phyloP scores from a whole-genome alignment of 1,140 invertebrate species.

The Apis florea region DNA sequence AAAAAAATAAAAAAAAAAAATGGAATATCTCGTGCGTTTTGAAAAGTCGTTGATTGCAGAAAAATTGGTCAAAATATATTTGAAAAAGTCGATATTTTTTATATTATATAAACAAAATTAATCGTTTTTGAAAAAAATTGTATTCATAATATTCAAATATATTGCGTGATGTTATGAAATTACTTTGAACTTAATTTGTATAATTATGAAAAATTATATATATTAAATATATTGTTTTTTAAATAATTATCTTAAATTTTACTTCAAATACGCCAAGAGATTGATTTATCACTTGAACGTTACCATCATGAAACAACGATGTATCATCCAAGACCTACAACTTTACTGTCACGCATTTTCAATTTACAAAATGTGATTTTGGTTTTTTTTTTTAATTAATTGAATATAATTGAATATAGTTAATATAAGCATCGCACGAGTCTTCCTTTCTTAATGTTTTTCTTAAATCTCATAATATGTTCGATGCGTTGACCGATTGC shows the following conservation, averaged over 20 bases:
- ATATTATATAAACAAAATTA: neutral
- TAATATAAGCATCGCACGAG: constrained; percentile 46
- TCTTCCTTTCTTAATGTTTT: constrained; percentile 52
- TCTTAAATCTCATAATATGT: constrained; percentile 52
- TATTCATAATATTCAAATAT: neutral
- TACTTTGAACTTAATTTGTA: neutral
- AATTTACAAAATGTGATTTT: constrained; percentile 34
- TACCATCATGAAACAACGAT: neutral
- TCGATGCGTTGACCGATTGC: constrained; percentile 53
- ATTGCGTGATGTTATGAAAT: neutral
- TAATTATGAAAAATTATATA: neutral
- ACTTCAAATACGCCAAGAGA: constrained; percentile 33
- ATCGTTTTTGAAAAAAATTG: constrained; percentile 1
- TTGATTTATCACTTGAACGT: constrained; percentile 23
- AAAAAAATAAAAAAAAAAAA: constrained; percentile 37
- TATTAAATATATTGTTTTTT: neutral
- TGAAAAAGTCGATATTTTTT: neutral
- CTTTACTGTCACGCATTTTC: neutral
- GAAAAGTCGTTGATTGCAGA: neutral
- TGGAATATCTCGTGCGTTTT: constrained; percentile 47
- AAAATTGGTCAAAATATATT: constrained; percentile 33
- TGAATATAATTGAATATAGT: constrained; percentile 16
- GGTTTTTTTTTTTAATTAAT: constrained; percentile 7
- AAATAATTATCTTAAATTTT: constrained; percentile 26
- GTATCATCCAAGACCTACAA: constrained; percentile 5